phyloP scores from a whole-genome alignment of 30 jellyfish, hydroid and myxozoan species.

The Cassiopea andromeda region DNA sequence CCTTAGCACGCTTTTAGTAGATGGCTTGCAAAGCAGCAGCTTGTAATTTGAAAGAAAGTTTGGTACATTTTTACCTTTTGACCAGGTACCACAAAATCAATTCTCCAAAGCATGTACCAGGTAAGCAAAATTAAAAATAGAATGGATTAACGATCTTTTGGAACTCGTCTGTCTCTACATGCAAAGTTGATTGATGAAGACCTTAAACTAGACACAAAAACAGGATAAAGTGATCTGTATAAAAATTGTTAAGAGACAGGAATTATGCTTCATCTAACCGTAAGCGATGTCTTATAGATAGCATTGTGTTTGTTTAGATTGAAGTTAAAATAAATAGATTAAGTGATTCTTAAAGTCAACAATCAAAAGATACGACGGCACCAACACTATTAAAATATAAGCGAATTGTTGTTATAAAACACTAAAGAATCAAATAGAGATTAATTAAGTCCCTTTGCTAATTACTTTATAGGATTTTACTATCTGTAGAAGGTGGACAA shows the following conservation, averaged over 20 bases:
- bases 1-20: too few species aligned
- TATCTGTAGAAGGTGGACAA: neutral
- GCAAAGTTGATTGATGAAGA: too few species aligned
- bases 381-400: neutral
- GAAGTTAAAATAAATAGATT: slow-evolving; percentile 5
- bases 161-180: too few species aligned
- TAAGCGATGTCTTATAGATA: neutral
- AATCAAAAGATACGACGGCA: neutral
- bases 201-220: neutral
- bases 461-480: neutral
- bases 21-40: too few species aligned
- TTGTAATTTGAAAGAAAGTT: too few species aligned
- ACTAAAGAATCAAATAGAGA: neutral
- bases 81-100: too few species aligned
- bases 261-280: neutral
- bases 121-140: too few species aligned
- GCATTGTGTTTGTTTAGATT: neutral
- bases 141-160: too few species aligned
- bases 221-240: neutral
- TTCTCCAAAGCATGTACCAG: too few species aligned
- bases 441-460: neutral
- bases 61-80: too few species aligned
- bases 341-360: neutral
- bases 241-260: neutral
- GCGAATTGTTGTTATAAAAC: neutral